Conservation (phyloP, 2,113 vertebrate genomes). For the Triplophysa rosa region DNA sequence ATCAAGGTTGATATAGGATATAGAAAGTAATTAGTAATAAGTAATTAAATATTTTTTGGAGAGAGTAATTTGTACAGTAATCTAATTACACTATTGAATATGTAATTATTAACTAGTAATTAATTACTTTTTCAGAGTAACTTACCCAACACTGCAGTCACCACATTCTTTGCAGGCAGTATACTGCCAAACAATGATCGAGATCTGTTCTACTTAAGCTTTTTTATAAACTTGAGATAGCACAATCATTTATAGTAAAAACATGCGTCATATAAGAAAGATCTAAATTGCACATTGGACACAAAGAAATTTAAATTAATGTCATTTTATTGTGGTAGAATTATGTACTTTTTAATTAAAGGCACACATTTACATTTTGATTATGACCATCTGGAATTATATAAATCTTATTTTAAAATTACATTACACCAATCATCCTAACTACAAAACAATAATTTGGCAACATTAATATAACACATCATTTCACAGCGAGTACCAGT, state of each 20-base stretch:
- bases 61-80: no score
- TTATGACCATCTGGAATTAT: background rate
- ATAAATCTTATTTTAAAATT: background rate
- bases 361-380: background rate
- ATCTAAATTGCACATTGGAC: background rate
- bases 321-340: conserved; percentile 3
- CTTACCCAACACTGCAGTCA: no score
- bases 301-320: background rate
- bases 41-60: no score
- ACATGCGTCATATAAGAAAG: background rate
- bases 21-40: no score
- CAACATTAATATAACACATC: background rate
- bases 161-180: conserved; percentile 24
- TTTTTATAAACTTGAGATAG: background rate
- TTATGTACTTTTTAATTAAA: background rate
- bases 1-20: no score
- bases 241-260: background rate
- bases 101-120: no score
- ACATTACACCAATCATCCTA: background rate
- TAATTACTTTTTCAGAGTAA: no score
- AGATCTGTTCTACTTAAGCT: background rate
- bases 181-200: background rate
- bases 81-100: no score
- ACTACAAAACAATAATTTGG: conserved; percentile 21
- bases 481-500: background rate